Evolutionary conservation across 2,113 vertebrate genomes (phyloP), one percentile per base, ranked within the genome.

Genomic region (Sander vitreus): DNA sequence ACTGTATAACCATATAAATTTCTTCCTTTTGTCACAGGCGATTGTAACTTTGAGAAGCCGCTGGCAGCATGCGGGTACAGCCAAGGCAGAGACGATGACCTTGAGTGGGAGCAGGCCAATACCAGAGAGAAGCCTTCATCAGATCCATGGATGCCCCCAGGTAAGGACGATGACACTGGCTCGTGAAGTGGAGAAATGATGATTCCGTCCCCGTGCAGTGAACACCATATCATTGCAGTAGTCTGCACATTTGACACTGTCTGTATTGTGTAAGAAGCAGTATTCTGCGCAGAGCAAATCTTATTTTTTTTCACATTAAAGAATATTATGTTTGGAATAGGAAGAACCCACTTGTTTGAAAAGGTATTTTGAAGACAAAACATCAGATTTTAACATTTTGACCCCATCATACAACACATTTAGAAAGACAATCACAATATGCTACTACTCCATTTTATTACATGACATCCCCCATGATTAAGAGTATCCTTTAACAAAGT

Each of bases 91-190:
- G 96, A 97, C 0, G 97, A 98, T 74, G 97, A 99, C 93, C 96
- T 99, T 81, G 96, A 97, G 64, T 99, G 98, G 98, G 97, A 99
- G 71, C 98, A 97, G 87, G 94, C 96, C 90, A 98, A 96, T 59
- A 93, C 96, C 3, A 93, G 95, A 1, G 76, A 95, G 80, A 98
- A 96, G 86, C 93, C 96, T 0, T 93, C 96, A 21, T 93, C 93
- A 2, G 96, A 96, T 82, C 97, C 96, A 2, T 98, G 98, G 96
- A 96, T 99, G 95, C 98, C 97, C 74, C 96, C 96, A 89, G 98
- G 98, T 99, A 93, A 91, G 96, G 81, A 71, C 76, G 18, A 45
- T 53, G 73, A 78, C 78, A 58, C 60, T 8, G 27, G 73, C 43
- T 45, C 6, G 30, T 57, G 47, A 68, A 80, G 43, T 45, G 18